These are phyloP conservation scores for Ephydatia muelleri DNA, from an alignment of 37 sponge, comb jelly and placozoan genomes.

Conservation along the genomic window DNA sequence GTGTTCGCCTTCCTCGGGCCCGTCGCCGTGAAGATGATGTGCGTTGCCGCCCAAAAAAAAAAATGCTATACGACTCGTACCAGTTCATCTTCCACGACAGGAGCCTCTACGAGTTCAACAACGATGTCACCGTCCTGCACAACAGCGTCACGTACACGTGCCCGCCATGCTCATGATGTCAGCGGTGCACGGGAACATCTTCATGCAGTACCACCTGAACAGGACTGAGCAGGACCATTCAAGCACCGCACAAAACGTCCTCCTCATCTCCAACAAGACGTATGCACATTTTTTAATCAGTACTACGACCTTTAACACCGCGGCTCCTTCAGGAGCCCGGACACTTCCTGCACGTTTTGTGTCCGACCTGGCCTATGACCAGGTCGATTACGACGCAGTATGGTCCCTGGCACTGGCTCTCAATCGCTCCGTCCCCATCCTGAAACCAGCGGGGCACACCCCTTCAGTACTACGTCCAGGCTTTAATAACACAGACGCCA, in stretches of 20 bases:
- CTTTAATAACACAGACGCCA: not conserved
- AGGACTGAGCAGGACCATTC: not conserved
- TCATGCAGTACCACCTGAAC: conserved; percentile 8
- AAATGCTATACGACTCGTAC: conserved; percentile 16
- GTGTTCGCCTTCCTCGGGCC: conserved; percentile 12
- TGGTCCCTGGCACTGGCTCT: conserved; percentile 42
- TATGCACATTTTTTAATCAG: not conserved
- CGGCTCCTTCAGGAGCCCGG: not conserved
- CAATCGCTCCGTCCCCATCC: not conserved
- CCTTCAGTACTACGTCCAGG: not conserved
- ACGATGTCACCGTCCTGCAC: not conserved
- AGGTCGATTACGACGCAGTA: conserved; percentile 33
- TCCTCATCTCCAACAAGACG: not conserved
- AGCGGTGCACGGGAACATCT: conserved; percentile 14
- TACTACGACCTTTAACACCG: not conserved
- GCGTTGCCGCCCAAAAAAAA: conserved; percentile 18
- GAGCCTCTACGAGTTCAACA: not conserved
- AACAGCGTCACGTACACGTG: not conserved
- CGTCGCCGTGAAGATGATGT: conserved; percentile 20
- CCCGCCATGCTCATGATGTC: not conserved
- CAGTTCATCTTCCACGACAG: conserved; percentile 51
- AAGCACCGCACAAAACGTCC: not conserved
- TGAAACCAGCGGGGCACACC: not conserved
- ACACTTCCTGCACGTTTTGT: not conserved
- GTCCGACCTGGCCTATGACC: not conserved